Percentiles rank a stretch among this genome's conserved stretches.
Evolutionary conservation across 2,888 invertebrate genomes (phyloP).

Genomic region (Caenorhabditis afra): DNA sequence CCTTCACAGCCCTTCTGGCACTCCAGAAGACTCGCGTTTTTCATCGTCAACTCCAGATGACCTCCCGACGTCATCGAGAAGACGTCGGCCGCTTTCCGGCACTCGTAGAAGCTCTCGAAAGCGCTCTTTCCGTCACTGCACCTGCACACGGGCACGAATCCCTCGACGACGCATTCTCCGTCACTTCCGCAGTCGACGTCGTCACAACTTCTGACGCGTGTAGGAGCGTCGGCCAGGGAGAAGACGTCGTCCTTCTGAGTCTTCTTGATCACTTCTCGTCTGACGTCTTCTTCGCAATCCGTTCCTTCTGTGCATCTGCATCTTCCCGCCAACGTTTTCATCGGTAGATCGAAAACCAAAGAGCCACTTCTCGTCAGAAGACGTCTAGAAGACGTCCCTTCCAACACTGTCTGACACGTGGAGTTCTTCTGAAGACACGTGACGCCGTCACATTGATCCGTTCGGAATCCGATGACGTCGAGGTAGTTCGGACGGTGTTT

Average conservation of each 20-base stretch:
- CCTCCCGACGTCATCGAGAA: constrained; percentile 30
- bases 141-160: constrained; percentile 11
- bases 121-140: constrained; percentile 21
- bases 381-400: neutral
- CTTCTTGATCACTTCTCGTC: neutral
- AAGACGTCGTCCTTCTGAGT: constrained; percentile 23
- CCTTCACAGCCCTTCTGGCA: constrained; percentile 15
- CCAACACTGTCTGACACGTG: constrained; percentile 15
- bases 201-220: constrained; percentile 3
- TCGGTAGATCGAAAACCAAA: constrained; percentile 15
- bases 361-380: constrained; percentile 1
- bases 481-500: constrained; percentile 21
- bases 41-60: constrained; percentile 15
- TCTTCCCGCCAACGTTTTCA: constrained; percentile 5
- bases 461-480: constrained; percentile 18
- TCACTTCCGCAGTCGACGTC: constrained; percentile 35
- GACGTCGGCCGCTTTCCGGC: constrained; percentile 7
- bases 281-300: neutral
- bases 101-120: constrained; percentile 26
- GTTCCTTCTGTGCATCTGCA: constrained; percentile 6
- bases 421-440: constrained; percentile 25
- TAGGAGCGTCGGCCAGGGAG: neutral
- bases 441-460: constrained; percentile 23
- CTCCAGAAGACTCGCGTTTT: constrained; percentile 12
- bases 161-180: constrained; percentile 35